Evolutionary conservation across 2,113 vertebrate genomes (phyloP).

Genomic region (Thomomys bottae): DNA sequence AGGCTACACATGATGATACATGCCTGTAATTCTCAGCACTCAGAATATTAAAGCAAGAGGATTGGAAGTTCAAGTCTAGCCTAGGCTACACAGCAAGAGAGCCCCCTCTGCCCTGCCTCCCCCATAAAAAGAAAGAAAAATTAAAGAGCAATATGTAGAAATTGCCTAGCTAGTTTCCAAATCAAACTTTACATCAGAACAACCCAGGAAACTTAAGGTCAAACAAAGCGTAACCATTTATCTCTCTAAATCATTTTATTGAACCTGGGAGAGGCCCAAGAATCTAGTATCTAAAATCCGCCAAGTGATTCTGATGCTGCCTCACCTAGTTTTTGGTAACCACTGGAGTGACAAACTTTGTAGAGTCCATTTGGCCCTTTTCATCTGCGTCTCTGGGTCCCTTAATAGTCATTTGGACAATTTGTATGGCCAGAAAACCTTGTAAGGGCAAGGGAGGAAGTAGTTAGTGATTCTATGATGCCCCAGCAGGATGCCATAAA

Average conservation of each 20-base stretch:
- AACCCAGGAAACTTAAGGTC: background rate
- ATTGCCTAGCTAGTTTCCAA: background rate
- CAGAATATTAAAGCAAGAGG: background rate
- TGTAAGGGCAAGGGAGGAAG: background rate
- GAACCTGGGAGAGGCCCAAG: background rate
- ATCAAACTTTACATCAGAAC: background rate
- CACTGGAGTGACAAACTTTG: background rate
- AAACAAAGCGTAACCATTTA: background rate
- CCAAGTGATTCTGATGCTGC: background rate
- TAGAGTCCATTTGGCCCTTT: background rate
- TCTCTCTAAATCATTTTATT: background rate
- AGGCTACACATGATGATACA: background rate
- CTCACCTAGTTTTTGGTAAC: background rate
- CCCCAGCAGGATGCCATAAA: background rate
- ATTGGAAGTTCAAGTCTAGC: background rate
- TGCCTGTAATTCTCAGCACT: background rate
- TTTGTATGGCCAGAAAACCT: background rate
- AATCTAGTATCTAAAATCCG: background rate
- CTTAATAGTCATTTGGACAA: background rate
- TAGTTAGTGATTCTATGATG: background rate
- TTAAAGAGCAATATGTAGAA: background rate
- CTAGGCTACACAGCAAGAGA: background rate
- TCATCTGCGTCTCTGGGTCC: constrained; percentile 6
- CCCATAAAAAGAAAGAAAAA: constrained; percentile 13
- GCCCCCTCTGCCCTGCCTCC: background rate